Evolutionary conservation across 2,888 invertebrate species (phyloP), one percentile per base, ranked within the genome.

Genomic region (Sesia bembeciformis): DNA sequence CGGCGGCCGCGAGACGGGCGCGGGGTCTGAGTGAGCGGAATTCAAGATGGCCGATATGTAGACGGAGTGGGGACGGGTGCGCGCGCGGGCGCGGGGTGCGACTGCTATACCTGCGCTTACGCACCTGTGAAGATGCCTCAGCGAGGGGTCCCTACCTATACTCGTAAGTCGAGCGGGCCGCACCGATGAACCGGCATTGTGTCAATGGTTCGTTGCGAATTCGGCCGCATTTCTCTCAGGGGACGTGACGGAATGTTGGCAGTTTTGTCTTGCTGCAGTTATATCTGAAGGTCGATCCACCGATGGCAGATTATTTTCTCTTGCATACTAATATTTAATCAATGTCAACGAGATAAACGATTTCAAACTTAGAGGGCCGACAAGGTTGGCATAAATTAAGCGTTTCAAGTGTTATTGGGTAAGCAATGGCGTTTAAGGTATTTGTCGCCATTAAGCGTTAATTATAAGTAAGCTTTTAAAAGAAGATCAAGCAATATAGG

Each of bases 101-200:
- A 7, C 38, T 50, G 46, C 46, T 65, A 59, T 79, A 78, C 81
- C 84, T 84, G 84, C 84, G 84, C 84, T 65, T 74, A 78, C 84
- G 81, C 83, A 84, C 83, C 83, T 83, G 83, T 76, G 84, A 74
- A 78, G 82, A 79, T 74, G 74, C 74, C 75, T 74, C 71, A 60
- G 61, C 62, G 61, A 60, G 65, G 61, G 63, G 52, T 40, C 23
- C 40, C 59, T 23, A 23, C 23, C 23, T 23, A 23, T 23, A 23
- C 23, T 23, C 23, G 23, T 23, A 23, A 23, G 68, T 66, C 60
- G 62, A 67, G 59, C 63, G 60, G 65, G 61, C 61, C 60, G 76
- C 74, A 82, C 74, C 84, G 84, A 86, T 83, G 83, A 84, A 86
- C 84, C 84, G 84, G 78, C 87, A 83, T 86, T 81, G 84, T 86